Evolutionary conservation across 2,888 invertebrate species (phyloP).

Genomic region (Anoplius nigerrimus): DNA sequence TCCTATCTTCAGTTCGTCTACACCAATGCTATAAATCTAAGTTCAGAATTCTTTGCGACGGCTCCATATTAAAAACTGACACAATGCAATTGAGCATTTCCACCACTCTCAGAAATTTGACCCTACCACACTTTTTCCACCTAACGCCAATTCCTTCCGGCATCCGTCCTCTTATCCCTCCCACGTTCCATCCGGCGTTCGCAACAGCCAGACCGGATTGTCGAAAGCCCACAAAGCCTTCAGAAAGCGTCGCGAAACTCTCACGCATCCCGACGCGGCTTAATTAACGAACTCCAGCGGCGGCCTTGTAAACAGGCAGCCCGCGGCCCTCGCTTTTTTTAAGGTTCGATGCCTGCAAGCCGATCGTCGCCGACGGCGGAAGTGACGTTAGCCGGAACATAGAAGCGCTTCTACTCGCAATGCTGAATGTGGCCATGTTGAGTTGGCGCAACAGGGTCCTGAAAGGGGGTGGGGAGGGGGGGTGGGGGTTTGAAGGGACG

Average conservation of each 20-base stretch:
- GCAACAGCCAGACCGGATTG: too few species aligned
- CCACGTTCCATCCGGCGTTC: too few species aligned
- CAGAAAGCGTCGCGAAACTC: background rate
- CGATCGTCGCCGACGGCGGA: slow-evolving; percentile 9
- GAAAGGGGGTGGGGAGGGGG: too few species aligned
- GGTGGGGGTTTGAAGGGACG: background rate
- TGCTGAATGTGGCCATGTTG: slow-evolving; percentile 24
- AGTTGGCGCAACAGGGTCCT: slow-evolving; percentile 16
- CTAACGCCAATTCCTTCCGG: too few species aligned
- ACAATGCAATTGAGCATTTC: too few species aligned
- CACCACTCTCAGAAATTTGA: too few species aligned
- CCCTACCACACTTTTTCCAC: too few species aligned
- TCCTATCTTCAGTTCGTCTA: too few species aligned
- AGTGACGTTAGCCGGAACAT: slow-evolving; percentile 6
- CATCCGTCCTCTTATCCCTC: too few species aligned
- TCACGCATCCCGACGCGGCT: background rate
- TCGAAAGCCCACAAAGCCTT: background rate
- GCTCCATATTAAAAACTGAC: too few species aligned
- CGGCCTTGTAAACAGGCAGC: background rate
- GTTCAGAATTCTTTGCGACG: too few species aligned
- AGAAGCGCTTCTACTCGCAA: slow-evolving; percentile 12
- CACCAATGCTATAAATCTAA: too few species aligned
- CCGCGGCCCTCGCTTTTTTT: slow-evolving; percentile 8
- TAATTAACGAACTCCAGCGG: background rate
- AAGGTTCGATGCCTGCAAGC: slow-evolving; percentile 16